phyloP scores from a whole-genome alignment of 2,113 vertebrate species.

The Vidua macroura region DNA sequence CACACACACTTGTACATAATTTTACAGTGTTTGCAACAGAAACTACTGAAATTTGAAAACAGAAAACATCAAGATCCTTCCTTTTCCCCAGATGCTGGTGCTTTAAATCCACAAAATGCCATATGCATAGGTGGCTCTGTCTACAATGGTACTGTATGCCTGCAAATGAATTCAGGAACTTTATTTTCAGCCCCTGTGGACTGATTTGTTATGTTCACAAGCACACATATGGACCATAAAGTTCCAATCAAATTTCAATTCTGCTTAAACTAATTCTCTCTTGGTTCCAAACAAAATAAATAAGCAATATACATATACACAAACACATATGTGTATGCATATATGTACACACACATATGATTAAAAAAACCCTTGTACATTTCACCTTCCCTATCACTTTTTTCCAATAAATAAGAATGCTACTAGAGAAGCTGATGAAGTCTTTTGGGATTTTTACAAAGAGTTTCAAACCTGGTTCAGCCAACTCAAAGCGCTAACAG shows the following conservation, averaged over 20 bases:
- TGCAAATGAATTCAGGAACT: neutral
- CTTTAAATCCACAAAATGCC: neutral
- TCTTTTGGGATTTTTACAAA: neutral
- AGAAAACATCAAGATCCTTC: neutral
- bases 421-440: neutral
- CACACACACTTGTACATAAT: neutral
- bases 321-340: fast-evolving
- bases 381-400: neutral
- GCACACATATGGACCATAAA: neutral
- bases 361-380: neutral
- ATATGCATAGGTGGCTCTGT: neutral
- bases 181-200: neutral
- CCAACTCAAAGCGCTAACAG: constrained; percentile 80
- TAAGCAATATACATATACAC: fast-evolving
- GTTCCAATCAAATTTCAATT: neutral
- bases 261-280: neutral
- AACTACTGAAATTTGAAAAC: neutral
- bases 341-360: neutral
- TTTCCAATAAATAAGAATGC: neutral
- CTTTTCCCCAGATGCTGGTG: neutral
- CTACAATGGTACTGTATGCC: neutral
- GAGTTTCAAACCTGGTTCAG: constrained; percentile 78
- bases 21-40: neutral
- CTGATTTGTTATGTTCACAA: neutral
- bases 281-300: neutral